Conservation (phyloP, 2,888 invertebrate genomes). For the Philopedon plagiatum region DNA sequence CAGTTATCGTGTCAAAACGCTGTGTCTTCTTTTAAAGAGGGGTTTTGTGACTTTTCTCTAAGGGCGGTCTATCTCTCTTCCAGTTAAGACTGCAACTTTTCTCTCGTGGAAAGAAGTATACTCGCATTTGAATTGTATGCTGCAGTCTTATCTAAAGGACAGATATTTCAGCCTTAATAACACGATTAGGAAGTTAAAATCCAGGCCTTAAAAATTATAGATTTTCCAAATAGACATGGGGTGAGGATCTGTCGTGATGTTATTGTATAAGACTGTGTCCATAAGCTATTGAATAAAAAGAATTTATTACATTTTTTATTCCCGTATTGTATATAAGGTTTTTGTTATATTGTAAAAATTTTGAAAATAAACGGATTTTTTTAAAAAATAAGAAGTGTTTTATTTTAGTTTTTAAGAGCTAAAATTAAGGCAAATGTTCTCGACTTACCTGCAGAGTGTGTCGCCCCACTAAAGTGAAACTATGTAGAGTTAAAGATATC, state of each 20-base stretch:
- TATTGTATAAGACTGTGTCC: constrained; percentile 38
- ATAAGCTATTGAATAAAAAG: constrained; percentile 26
- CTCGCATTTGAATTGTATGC: no score
- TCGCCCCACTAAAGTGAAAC: no score
- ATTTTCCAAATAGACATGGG: background rate
- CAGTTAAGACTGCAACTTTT: background rate
- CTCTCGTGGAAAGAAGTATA: no score
- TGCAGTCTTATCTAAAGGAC: background rate
- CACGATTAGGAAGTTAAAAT: background rate
- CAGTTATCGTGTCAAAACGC: background rate
- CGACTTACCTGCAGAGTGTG: no score
- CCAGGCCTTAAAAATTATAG: background rate
- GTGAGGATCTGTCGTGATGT: constrained; percentile 12
- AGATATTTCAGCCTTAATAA: background rate
- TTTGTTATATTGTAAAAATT: constrained; percentile 25
- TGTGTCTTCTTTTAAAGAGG: background rate
- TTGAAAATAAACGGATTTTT: constrained; percentile 13
- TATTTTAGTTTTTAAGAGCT: no score
- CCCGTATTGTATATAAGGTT: constrained; percentile 29
- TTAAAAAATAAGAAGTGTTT: background rate
- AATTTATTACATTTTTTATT: constrained; percentile 33
- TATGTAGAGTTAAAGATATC: no score
- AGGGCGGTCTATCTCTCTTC: background rate
- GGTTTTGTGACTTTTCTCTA: background rate
- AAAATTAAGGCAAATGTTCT: no score